Evolutionary conservation across 2,888 invertebrate species (phyloP), one percentile per base, ranked within the genome.

Genomic region (Clivina fossor): DNA sequence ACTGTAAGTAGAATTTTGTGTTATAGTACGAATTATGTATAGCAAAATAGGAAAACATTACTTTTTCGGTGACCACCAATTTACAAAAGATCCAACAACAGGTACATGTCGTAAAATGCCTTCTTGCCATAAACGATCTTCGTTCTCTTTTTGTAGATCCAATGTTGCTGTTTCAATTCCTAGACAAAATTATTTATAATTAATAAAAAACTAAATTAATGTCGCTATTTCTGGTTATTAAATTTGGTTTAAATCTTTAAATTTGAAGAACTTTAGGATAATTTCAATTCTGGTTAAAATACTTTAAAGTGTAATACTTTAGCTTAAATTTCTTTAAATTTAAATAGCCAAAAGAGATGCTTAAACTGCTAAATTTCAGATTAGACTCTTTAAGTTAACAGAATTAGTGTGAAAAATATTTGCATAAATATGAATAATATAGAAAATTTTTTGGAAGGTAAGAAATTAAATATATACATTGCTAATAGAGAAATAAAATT

Each of bases 61-160:
- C 82, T 68, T 63, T 64, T 73, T 74, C 5, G 96, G 97, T 43
- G 93, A 90, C 90, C 93, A 95, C 97, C 97, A 98, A 76, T 94
- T 93, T 46, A 96, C 88, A 54, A 98, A 84, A 16, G 91, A 87
- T 0, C 96, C 93, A 56, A 98, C 92, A 2, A 97, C 89, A 0
- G 97, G 97, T 62, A 97, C 92, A 64, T 95, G 93, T 15, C 97
- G 80, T 60, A 98, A 78, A 55, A 97, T 85, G 1, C 97, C 97
- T 74, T 96, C 96, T 71, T 94, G 92, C 88, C 93, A 91, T 8
- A 95, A 76, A 62, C 90, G 86, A 68, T 92, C 89, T 49, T 92
- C 90, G 61, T 88, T 91, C 77, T 95, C 96, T 60, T 90, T 86
- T 71, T 90, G 88, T 47, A 98, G 75, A 73, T 97, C 96, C 62